Base-by-base conservation (phyloP, 2,797 vertebrate species). In the Mormyrops boulengeri region DNA sequence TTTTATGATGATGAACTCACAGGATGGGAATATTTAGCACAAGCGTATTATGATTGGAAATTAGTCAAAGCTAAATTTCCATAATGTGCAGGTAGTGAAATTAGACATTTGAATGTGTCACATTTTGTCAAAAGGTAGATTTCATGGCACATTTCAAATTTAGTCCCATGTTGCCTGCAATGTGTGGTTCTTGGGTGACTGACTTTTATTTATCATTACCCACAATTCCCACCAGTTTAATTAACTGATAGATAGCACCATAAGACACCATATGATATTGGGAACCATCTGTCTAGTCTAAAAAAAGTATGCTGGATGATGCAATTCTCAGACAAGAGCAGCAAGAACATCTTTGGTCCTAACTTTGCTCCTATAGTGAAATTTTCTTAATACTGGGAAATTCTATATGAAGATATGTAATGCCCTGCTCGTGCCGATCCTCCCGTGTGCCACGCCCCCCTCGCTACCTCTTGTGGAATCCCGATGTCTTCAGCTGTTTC, bases 81-180 rank as follows among this genome's bases (percentile, higher is more conserved):
- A 41, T 82, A 82, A 44, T 44, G 47, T 52, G 47, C 4, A 52
- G 82, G 49, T 30, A 85, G 22, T 26, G 82, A 52, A 85, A 52
- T 85, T 22, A 52, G 47, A 52, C n/a, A 85, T 85, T 12, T 82
- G 8, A 82, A 50, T 52, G 3, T 52, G 11, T 85, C 44, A 50
- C 82, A 85, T 26, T 85, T 50, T 85, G 22, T 47, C n/a, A 85
- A 85, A 85, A 85, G 47, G 82, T 47, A 85, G 47, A 52, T 85
- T 85, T n/a, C 9, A 8, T 30, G n/a, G 4, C 49, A 0, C 8
- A 26, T 50, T 85, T 49, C n/a, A 50, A 85, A 85, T 26, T 73
- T 73, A 82, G 0, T 47, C 77, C 30, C 49, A 17, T 52, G n/a
- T 26, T 49, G 44, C 19, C 44, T 84, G 17, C 7, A 19, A 77